phyloP scores from a whole-genome alignment of 2,888 invertebrate species.

The Drosophila macrospina region DNA sequence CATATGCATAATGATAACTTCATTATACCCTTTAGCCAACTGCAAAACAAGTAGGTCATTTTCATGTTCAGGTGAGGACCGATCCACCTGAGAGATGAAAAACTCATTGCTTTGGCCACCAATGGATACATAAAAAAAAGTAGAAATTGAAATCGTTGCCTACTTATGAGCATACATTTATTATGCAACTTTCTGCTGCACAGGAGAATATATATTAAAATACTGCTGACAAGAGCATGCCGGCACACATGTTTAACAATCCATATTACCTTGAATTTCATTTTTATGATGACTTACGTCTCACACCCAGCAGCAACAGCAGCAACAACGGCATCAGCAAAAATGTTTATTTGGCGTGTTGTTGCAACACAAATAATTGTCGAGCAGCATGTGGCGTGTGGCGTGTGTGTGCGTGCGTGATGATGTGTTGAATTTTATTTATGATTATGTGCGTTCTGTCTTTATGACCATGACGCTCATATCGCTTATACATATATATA shows the following conservation, averaged over 20 bases:
- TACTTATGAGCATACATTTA: constrained; percentile 57
- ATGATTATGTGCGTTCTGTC: constrained; percentile 65
- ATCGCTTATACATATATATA: constrained; percentile 36
- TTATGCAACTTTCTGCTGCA: constrained; percentile 50
- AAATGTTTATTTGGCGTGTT: constrained; percentile 78
- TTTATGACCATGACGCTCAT: constrained; percentile 55
- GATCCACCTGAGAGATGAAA: background rate
- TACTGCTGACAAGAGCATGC: constrained; percentile 58
- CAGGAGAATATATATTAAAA: constrained; percentile 54
- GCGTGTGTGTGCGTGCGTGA: constrained; percentile 46
- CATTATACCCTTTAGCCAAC: background rate
- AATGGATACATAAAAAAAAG: constrained; percentile 17
- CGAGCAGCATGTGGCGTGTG: constrained; percentile 80
- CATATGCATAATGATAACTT: background rate
- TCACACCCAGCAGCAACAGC: constrained; percentile 6
- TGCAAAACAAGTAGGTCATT: background rate
- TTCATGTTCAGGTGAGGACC: constrained; percentile 2
- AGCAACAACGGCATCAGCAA: constrained; percentile 28
- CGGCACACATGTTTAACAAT: constrained; percentile 68
- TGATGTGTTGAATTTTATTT: constrained; percentile 68
- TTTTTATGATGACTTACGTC: constrained; percentile 72
- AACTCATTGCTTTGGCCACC: background rate
- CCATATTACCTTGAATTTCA: constrained; percentile 76
- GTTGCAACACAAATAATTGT: constrained; percentile 80
- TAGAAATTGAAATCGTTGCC: constrained; percentile 53